phyloP scores from a whole-genome alignment of 2,113 vertebrate species.

The Trematocara variabile region DNA sequence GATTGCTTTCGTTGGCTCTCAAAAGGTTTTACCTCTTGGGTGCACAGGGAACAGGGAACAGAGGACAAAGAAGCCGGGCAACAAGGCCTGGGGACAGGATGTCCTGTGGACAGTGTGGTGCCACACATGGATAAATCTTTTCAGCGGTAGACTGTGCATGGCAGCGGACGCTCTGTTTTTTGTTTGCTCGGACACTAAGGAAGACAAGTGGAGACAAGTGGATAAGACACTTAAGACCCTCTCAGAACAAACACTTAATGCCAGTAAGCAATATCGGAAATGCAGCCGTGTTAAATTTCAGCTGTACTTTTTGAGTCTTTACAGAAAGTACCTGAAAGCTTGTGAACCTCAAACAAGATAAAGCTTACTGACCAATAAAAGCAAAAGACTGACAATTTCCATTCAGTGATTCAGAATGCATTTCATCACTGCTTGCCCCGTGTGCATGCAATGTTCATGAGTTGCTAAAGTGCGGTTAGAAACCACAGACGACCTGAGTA shows the following conservation, averaged over 20 bases:
- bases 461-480: background rate
- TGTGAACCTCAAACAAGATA: background rate
- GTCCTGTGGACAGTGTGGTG: background rate
- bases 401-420: background rate
- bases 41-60: background rate
- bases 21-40: background rate
- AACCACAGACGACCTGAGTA: background rate
- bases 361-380: background rate
- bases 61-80: background rate
- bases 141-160: constrained; percentile 6
- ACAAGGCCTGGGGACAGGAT: background rate
- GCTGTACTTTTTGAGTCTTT: background rate
- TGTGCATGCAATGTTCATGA: background rate
- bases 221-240: background rate
- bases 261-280: constrained; percentile 14
- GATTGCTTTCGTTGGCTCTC: background rate
- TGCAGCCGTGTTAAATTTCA: background rate
- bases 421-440: background rate
- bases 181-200: background rate
- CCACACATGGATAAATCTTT: constrained; percentile 49
- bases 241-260: background rate
- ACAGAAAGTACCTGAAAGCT: background rate
- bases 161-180: background rate
- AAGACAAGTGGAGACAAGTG: background rate
- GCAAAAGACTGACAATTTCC: background rate